Conservation (phyloP, 2,888 invertebrate genomes). For the Miltochrista miniata region DNA sequence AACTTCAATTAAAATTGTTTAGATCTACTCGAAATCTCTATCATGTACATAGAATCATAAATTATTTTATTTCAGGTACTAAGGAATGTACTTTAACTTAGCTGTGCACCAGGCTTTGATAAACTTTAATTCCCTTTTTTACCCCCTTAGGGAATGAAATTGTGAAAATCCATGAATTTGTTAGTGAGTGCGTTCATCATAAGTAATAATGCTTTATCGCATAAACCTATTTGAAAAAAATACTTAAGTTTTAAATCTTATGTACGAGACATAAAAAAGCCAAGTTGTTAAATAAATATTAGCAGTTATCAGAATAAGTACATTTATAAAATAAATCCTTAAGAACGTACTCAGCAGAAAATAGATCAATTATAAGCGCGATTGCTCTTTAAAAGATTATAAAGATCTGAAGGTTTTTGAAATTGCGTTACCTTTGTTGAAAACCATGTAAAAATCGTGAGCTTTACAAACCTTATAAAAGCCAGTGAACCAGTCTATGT, state of each 20-base stretch:
- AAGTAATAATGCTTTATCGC: too few species aligned
- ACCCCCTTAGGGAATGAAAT: too few species aligned
- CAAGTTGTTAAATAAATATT: neutral
- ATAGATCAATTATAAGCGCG: slow-evolving; percentile 11
- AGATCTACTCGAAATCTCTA: neutral
- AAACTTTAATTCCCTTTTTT: too few species aligned
- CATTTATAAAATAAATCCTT: slow-evolving; percentile 5
- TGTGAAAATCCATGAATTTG: too few species aligned
- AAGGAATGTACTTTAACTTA: too few species aligned
- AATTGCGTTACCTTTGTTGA: slow-evolving; percentile 12
- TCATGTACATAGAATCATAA: too few species aligned
- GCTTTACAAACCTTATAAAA: slow-evolving; percentile 11
- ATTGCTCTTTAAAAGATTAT: slow-evolving; percentile 12
- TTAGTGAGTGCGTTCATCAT: too few species aligned
- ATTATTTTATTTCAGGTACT: too few species aligned
- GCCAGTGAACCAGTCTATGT: slow-evolving; percentile 5
- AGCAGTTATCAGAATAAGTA: neutral
- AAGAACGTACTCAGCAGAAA: slow-evolving; percentile 15
- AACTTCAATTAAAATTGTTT: neutral
- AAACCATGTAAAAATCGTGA: slow-evolving; percentile 17
- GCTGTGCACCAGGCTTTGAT: too few species aligned
- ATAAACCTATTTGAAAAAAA: too few species aligned
- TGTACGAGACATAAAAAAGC: neutral
- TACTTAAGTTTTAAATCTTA: too few species aligned
- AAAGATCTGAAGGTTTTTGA: slow-evolving; percentile 3